Evolutionary conservation across 2,888 invertebrate genomes (phyloP), one percentile per base, ranked within the genome.

Genomic region (Helleia helle): DNA sequence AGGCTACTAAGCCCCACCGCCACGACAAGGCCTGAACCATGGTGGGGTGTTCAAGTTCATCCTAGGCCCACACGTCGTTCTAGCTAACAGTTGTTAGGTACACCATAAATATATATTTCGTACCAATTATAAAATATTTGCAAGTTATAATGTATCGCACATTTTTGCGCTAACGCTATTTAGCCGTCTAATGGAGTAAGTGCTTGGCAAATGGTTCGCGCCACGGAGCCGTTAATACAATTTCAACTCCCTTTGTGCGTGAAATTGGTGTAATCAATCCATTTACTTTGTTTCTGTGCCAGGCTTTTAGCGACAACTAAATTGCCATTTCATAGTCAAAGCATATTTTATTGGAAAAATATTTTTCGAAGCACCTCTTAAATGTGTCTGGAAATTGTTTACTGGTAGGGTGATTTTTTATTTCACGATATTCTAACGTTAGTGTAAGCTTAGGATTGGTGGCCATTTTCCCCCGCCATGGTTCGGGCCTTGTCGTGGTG

Each of bases 181-280:
- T 79, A 74, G 72, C 64, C 67, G 55, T 60, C 71, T 84, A 83
- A 84, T 80, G 68, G 73, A 80, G 69, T 81, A 83, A 84, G 83
- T 83, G 83, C 83, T 76, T 66, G 68, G 59, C 71, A 81, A 83
- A 81, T 80, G 81, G 83, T 68, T 66, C 68, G 73, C 61, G 80
- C 76, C 73, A 69, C 76, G 76, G 71, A 73, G 81, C 81, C 81
- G 83, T 83, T 86, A 86, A 86, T 84, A 73, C 74, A 79, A 86
- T 86, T 81, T 74, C 58, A 55, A 56, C 59, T 70, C 74, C 84
- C 86, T 86, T 86, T 86, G 85, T 84, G 74, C 56, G 30, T 38
- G 58, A 62, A 86, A 86, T 85, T 86, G 86, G 71, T 70, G 74
- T 86, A 84, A 86, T 85, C 85, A 84, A 80, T 85, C 81, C 86